Conservation (phyloP, 2,113 vertebrate genomes). For the Protobothrops flavoviridis region DNA sequence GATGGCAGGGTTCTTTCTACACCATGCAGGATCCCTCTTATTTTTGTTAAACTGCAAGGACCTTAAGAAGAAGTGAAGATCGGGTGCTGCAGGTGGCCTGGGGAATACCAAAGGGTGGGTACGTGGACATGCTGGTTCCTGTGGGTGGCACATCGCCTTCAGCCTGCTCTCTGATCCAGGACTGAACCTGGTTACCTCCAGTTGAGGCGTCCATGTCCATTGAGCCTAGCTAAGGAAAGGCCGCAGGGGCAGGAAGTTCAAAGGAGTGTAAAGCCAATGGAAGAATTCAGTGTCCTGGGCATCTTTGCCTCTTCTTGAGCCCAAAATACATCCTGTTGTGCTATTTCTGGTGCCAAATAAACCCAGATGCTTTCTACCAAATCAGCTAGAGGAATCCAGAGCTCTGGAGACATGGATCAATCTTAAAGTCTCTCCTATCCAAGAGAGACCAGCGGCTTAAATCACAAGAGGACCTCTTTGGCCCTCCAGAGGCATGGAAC, state of each 20-base stretch:
- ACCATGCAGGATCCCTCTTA: no score
- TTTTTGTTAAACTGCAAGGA: no score
- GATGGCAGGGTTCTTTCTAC: no score
- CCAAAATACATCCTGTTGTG: neutral
- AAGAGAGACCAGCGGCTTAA: neutral
- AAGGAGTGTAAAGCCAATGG: neutral
- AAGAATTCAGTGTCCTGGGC: neutral
- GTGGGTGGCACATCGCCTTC: no score
- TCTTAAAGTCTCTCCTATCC: neutral
- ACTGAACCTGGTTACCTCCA: no score
- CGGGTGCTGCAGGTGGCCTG: no score
- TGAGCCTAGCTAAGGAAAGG: neutral
- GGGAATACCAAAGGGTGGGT: no score
- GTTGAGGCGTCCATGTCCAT: neutral
- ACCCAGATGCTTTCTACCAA: no score
- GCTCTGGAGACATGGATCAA: neutral
- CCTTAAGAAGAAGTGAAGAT: no score
- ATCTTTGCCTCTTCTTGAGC: neutral
- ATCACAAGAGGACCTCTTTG: neutral
- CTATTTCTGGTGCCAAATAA: no score
- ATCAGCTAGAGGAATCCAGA: neutral
- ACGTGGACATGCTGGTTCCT: no score
- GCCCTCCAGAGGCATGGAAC: neutral
- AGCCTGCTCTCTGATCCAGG: no score
- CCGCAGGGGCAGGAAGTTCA: neutral